Conservation (phyloP, 37 sponge, comb jelly and placozoan species). For the Cladorhizidae sp. region DNA sequence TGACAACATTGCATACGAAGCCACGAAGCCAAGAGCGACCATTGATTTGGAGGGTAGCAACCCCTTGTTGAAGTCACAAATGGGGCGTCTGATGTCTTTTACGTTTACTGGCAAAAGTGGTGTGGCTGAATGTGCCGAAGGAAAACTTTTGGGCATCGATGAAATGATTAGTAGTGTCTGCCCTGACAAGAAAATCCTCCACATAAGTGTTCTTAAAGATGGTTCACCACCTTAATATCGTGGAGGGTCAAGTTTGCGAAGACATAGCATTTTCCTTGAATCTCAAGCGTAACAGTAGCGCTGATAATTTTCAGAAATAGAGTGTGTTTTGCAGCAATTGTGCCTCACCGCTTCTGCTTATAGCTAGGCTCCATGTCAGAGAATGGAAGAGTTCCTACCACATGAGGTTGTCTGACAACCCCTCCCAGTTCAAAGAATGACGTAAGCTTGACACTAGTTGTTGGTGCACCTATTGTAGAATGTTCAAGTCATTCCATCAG, state of each 20-base stretch:
- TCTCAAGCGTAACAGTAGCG: constrained; percentile 44
- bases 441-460: constrained; percentile 87
- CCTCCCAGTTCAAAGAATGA: constrained; percentile 74
- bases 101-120: constrained; percentile 6
- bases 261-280: too few species aligned
- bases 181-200: not conserved
- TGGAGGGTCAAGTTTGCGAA: too few species aligned
- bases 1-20: too few species aligned
- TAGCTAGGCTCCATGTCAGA: constrained; percentile 53
- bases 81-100: too few species aligned
- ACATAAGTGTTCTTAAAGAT: constrained; percentile 57
- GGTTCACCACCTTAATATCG: constrained; percentile 40
- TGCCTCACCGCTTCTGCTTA: constrained; percentile 38
- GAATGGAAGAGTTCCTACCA: too few species aligned
- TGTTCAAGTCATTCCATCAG: constrained; percentile 22
- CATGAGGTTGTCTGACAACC: too few species aligned
- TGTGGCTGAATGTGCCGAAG: constrained; percentile 28
- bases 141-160: constrained; percentile 78
- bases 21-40: too few species aligned
- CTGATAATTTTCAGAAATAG: constrained; percentile 77
- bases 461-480: constrained; percentile 84
- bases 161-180: not conserved
- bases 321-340: constrained; percentile 78
- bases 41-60: constrained; percentile 47
- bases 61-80: constrained; percentile 54